Conservation (phyloP, 2,888 invertebrate genomes). For the Apantesis nais region DNA sequence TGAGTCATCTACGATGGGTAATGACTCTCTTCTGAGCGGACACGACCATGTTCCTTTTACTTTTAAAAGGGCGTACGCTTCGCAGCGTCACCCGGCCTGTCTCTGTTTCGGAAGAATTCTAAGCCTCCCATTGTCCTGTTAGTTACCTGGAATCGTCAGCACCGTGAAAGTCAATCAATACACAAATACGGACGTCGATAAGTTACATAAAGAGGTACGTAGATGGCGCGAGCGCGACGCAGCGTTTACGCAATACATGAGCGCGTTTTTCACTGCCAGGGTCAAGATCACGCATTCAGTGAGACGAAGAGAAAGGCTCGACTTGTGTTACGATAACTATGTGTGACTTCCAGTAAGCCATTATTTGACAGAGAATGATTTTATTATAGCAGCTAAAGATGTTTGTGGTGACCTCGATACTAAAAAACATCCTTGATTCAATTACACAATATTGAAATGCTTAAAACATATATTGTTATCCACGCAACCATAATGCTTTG, state of each 20-base stretch:
- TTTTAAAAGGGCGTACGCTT: too few species aligned
- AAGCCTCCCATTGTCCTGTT: too few species aligned
- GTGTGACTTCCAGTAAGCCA: not conserved
- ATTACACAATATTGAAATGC: not conserved
- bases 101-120: too few species aligned
- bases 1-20: too few species aligned
- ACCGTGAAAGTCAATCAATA: too few species aligned
- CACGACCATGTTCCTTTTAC: too few species aligned
- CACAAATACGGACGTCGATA: not conserved
- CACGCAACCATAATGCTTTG: not conserved
- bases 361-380: not conserved
- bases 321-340: not conserved
- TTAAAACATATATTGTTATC: not conserved
- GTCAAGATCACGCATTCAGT: conserved; percentile 20
- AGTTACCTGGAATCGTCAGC: too few species aligned
- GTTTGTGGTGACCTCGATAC: not conserved
- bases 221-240: conserved; percentile 4
- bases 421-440: not conserved
- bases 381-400: not conserved
- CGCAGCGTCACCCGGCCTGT: too few species aligned
- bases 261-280: conserved; percentile 35
- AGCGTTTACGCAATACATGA: conserved; percentile 6
- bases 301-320: conserved; percentile 14
- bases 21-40: too few species aligned
- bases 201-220: not conserved